Evolutionary conservation across 2,888 invertebrate genomes (phyloP).

Genomic region (Brachyptera putata): DNA sequence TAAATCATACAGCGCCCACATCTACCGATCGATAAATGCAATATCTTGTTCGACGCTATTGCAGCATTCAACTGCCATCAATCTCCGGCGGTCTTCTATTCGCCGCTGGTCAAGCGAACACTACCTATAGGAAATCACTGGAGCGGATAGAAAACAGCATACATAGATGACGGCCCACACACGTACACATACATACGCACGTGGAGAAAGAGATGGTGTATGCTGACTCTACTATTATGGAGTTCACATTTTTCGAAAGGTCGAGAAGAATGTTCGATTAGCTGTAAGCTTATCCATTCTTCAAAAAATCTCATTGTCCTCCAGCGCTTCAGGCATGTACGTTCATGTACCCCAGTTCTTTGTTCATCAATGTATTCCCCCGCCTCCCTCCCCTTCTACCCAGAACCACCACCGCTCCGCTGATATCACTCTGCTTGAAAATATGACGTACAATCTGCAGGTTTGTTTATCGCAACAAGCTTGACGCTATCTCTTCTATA

Average conservation of each 20-base stretch:
- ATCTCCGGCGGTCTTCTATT: slow-evolving; percentile 9
- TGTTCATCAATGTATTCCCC: no score
- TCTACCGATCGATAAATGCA: slow-evolving; percentile 13
- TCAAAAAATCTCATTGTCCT: slow-evolving; percentile 7
- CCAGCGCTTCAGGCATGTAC: no score
- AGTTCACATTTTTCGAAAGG: background rate
- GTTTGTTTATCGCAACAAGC: no score
- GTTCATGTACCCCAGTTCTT: no score
- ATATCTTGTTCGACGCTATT: background rate
- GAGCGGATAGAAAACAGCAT: slow-evolving; percentile 16
- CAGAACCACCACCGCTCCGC: no score
- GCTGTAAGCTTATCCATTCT: slow-evolving; percentile 15
- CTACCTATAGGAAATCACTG: background rate
- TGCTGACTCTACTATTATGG: background rate
- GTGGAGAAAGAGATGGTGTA: no score
- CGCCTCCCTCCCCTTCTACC: no score
- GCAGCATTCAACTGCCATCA: slow-evolving; percentile 6
- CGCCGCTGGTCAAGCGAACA: slow-evolving; percentile 12
- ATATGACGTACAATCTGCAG: no score
- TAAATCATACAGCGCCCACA: background rate
- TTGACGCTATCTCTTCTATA: no score
- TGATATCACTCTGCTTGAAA: no score
- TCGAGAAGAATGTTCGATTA: slow-evolving; percentile 19
- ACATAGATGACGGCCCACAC: background rate
- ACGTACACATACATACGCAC: background rate